Percentiles rank a stretch among this genome's conserved stretches.
These are phyloP conservation scores for Machimus rusticus DNA, from an alignment of 2,888 invertebrate species.

Conservation along the genomic window DNA sequence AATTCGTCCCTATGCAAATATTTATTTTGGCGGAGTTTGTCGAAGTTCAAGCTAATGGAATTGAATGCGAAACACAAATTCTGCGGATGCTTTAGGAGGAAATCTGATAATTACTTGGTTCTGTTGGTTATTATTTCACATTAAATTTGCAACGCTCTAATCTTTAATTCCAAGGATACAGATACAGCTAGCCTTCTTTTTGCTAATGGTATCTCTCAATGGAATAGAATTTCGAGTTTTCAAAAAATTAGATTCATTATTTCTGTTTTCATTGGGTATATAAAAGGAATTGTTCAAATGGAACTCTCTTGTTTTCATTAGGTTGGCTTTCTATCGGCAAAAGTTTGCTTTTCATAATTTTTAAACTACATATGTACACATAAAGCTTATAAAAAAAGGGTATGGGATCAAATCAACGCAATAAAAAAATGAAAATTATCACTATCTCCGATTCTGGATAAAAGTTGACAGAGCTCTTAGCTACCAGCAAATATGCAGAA, in stretches of 20 bases:
- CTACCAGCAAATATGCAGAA: too few relatives aligned
- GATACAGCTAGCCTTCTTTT: neutral
- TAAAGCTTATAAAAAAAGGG: too few relatives aligned
- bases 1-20: neutral
- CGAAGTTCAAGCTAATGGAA: neutral
- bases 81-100: neutral
- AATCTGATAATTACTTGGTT: neutral
- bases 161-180: neutral
- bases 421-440: too few relatives aligned
- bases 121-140: neutral
- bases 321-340: too few relatives aligned
- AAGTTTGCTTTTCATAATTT: too few relatives aligned
- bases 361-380: too few relatives aligned
- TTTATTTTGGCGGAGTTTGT: neutral
- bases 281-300: neutral
- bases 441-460: too few relatives aligned
- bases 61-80: neutral
- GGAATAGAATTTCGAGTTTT: neutral
- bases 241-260: neutral
- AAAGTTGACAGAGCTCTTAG: too few relatives aligned
- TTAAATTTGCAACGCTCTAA: neutral
- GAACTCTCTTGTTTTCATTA: neutral
- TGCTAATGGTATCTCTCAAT: neutral
- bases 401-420: too few relatives aligned
- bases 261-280: neutral